Evolutionary conservation across 2,113 vertebrate genomes (phyloP), one percentile per base, ranked within the genome.

Genomic region (Aegotheles bennettii): DNA sequence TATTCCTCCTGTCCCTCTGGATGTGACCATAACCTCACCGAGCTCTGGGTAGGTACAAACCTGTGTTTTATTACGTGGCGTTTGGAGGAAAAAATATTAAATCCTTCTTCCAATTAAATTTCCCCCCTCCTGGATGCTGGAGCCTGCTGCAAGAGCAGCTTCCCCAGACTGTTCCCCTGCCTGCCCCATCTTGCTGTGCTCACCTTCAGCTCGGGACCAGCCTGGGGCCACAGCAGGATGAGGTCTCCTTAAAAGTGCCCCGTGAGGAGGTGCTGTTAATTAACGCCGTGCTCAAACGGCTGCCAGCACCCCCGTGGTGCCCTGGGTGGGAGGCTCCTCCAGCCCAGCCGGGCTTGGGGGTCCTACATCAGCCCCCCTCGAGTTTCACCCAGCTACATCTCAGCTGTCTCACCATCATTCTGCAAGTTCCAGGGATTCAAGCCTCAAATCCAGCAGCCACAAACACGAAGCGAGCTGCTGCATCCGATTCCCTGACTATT

Each of bases 1-100:
- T 87, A 93, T 94, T 91, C 57, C 89, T 86, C 65, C 67, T 23
- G 42, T 94, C 85, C 84, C 91, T 84, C 87, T 85, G 91, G 87
- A 67, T 54, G 82, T 25, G 88, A 75, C 78, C 70, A 16, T 53
- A 90, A 93, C 81, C 74, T 77, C 0, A 0, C 70, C 1, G 6
- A 59, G 67, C 36, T 81, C 68, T 59, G 61, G 1, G 4, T 4
- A 50, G 50, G 35, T 57, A 59, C 40, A 80, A 94, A 88, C 19
- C 10, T 35, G 36, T 36, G 35, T 48, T 94, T 65, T 67, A 38
- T 15, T 13, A 65, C 0, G 2, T 28, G 42, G 29, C 18, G 29
- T 67, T 56, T 61, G 42, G 26, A 31, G 15, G 5, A 0, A 18
- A 43, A 53, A 40, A 61, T 50, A 33, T 3, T 0, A 53, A 63